Evolutionary conservation across 2,113 vertebrate species (phyloP), one percentile per base, ranked within the genome.

Genomic region (Egretta garzetta): DNA sequence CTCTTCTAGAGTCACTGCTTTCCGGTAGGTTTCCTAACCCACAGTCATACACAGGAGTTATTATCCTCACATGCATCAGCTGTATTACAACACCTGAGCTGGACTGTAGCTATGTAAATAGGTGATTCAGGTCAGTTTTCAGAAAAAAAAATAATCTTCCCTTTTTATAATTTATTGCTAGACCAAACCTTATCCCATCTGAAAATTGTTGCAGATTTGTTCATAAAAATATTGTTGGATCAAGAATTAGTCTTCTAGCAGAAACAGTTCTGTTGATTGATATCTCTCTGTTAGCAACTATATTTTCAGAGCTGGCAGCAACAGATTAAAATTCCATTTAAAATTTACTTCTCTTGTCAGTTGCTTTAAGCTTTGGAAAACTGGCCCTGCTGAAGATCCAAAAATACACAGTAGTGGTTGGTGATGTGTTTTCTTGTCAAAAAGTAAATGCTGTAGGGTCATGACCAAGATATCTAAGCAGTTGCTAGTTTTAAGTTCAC

Each of bases 401-500:
- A 49, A 96, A 96, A 72, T 68, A 82, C 23, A 52, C 37, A 43
- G 7, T 15, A 70, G 16, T 53, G 10, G 4, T 9, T 80, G 30
- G 8, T 76, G 50, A 64, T 77, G 35, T 73, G 21, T 77, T 94
- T 84, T 92, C 53, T 88, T 80, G 67, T 64, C 45, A 32, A 37
- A 70, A 73, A 93, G 24, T 80, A 86, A 76, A 50, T 0, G 0
- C 19, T 82, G 10, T 33, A 58, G 49, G 52, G 60, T 91, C 74
- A 49, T 6, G 12, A 88, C 56, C 21, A 92, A 82, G 37, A 85
- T 52, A 59, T 68, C 58, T 73, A 92, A 90, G 41, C 37, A 83
- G 71, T 82, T 93, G 70, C 53, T 95, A 86, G 52, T 76, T 96
- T 88, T 80, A 92, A 96, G 67, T 80, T 92, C 66, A 53, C 53